Conservation (phyloP, 2,888 invertebrate genomes). For the Sclerodermus sp. region DNA sequence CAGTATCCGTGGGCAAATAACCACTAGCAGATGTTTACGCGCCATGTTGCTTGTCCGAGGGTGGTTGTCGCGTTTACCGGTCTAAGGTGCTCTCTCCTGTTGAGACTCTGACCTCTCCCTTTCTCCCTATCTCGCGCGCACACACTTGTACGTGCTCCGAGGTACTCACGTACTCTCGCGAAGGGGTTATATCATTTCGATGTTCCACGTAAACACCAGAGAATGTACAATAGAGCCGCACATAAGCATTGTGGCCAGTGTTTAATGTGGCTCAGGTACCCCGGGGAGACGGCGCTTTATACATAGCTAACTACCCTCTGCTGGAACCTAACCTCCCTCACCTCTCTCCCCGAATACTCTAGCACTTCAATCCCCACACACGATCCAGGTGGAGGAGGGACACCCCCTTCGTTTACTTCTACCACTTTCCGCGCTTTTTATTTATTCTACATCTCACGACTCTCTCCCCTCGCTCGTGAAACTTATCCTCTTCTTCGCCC, state of each 20-base stretch:
- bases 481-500: not conserved
- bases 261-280: constrained; percentile 35
- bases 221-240: not conserved
- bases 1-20: no score
- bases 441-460: constrained; percentile 6
- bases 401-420: no score
- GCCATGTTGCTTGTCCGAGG: no score
- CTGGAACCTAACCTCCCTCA: constrained; percentile 9
- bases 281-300: constrained; percentile 33
- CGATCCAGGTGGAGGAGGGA: no score
- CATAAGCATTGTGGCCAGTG: constrained; percentile 28
- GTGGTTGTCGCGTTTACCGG: no score
- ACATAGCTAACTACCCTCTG: constrained; percentile 23
- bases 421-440: not conserved
- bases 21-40: no score
- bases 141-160: no score
- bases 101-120: no score
- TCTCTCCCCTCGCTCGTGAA: not conserved
- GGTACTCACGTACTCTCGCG: not conserved
- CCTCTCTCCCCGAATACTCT: constrained; percentile 1
- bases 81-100: no score
- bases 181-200: constrained; percentile 26
- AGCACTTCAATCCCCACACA: no score
- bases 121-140: no score
- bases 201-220: constrained; percentile 19